Percentiles rank a stretch among this genome's conserved stretches.
Evolutionary conservation across 2,888 invertebrate genomes (phyloP).

Genomic region (Plemyria rubiginata): DNA sequence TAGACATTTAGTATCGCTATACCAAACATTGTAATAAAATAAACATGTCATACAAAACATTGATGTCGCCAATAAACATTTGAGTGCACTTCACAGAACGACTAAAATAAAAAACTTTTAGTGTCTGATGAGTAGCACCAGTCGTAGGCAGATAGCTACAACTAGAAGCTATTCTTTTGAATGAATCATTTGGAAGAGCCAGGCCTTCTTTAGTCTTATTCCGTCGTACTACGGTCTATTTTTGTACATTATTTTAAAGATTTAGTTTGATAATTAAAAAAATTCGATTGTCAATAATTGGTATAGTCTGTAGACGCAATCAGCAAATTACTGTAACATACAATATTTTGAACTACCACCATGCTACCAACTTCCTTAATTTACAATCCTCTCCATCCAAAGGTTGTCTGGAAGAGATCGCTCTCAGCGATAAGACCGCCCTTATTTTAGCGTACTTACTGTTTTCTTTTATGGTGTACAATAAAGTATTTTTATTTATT

Average conservation of each 20-base stretch:
- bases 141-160: constrained; percentile 8
- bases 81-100: constrained; percentile 40
- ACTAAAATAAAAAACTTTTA: constrained; percentile 41
- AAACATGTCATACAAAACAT: constrained; percentile 40
- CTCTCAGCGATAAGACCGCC: no score
- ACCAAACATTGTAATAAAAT: constrained; percentile 39
- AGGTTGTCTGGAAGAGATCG: no score
- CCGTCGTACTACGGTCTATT: no score
- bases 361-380: no score
- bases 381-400: no score
- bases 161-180: constrained; percentile 2
- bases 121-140: constrained; percentile 28
- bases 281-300: no score
- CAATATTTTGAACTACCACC: no score
- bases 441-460: no score
- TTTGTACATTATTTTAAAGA: no score
- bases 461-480: no score
- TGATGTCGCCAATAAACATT: constrained; percentile 39
- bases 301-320: not conserved
- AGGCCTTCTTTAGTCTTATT: not conserved
- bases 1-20: constrained; percentile 29
- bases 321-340: not conserved
- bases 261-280: no score
- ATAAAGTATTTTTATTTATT: no score
- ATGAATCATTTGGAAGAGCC: constrained; percentile 5